phyloP scores from a whole-genome alignment of 2,888 invertebrate genomes.

The Xiphydria camelus region DNA sequence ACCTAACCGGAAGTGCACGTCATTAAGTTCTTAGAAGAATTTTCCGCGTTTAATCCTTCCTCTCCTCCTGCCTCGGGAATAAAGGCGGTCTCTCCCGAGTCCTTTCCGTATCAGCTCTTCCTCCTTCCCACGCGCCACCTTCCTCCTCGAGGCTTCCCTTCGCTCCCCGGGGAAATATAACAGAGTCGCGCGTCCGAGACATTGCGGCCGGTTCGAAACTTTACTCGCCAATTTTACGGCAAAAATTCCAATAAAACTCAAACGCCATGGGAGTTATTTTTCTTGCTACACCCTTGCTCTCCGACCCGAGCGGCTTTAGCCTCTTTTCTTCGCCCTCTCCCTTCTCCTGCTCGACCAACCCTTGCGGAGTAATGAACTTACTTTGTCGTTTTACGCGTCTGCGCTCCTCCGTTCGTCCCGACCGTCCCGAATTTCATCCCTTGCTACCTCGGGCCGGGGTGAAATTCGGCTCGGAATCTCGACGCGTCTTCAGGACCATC shows the following conservation, averaged over 20 bases:
- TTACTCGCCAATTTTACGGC: conserved; percentile 43
- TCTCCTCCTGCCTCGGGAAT: not conserved
- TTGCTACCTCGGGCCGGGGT: too few species aligned
- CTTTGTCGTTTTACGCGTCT: not conserved
- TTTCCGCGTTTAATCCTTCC: not conserved
- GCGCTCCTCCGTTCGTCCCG: not conserved
- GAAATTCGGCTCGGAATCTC: too few species aligned
- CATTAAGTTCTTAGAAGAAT: too few species aligned
- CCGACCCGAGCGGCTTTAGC: too few species aligned
- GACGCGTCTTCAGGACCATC: too few species aligned
- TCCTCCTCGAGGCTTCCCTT: conserved; percentile 17
- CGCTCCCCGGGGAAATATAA: conserved; percentile 52
- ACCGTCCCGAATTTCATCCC: too few species aligned
- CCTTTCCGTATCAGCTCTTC: not conserved
- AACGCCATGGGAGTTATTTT: conserved; percentile 44
- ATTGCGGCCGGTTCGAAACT: conserved; percentile 41
- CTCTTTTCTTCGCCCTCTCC: conserved; percentile 17
- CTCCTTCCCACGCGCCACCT: not conserved
- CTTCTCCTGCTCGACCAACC: not conserved
- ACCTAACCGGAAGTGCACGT: too few species aligned
- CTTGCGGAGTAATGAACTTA: conserved; percentile 1
- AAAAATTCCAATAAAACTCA: conserved; percentile 47
- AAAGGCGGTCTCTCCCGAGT: not conserved
- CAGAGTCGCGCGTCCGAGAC: conserved; percentile 41
- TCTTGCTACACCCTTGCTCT: conserved; percentile 20